Percentiles rank a stretch among this genome's conserved stretches.
These are phyloP conservation scores for Paedocypris sp. DNA, from an alignment of 2,113 vertebrate species.

Conservation along the genomic window DNA sequence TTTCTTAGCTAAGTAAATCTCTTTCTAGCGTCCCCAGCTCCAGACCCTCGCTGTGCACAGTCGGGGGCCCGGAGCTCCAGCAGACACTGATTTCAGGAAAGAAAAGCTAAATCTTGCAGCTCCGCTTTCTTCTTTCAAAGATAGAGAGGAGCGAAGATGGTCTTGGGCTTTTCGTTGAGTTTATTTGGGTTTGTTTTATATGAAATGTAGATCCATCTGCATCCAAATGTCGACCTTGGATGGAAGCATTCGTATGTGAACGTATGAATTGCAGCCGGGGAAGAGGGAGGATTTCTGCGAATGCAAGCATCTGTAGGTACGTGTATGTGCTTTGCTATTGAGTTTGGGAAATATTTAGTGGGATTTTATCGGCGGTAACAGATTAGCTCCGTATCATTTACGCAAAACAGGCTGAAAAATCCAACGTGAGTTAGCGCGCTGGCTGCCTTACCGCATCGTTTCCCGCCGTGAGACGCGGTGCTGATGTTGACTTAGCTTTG, in stretches of 20 bases:
- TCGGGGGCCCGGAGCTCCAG: conserved; percentile 5
- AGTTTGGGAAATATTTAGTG: no score
- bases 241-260: not conserved
- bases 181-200: not conserved
- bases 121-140: not conserved
- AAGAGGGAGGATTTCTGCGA: not conserved
- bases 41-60: conserved; percentile 16
- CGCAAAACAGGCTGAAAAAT: no score
- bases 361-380: no score
- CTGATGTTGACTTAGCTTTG: no score
- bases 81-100: not conserved
- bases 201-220: not conserved
- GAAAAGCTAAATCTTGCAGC: conserved; percentile 2
- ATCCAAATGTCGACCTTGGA: not conserved
- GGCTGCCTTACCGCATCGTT: no score
- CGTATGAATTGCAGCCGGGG: not conserved
- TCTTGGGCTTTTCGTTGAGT: not conserved
- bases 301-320: no score
- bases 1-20: not conserved
- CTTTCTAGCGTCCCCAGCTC: conserved; percentile 6
- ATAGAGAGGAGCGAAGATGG: not conserved
- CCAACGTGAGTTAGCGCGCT: no score
- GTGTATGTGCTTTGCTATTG: no score
- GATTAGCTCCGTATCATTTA: no score
- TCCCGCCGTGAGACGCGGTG: no score